A percentile compares a stretch with the other conserved stretches of the same genome.
These are phyloP conservation scores for Huso huso DNA, from an alignment of 2,797 vertebrate species.

Conservation along the genomic window DNA sequence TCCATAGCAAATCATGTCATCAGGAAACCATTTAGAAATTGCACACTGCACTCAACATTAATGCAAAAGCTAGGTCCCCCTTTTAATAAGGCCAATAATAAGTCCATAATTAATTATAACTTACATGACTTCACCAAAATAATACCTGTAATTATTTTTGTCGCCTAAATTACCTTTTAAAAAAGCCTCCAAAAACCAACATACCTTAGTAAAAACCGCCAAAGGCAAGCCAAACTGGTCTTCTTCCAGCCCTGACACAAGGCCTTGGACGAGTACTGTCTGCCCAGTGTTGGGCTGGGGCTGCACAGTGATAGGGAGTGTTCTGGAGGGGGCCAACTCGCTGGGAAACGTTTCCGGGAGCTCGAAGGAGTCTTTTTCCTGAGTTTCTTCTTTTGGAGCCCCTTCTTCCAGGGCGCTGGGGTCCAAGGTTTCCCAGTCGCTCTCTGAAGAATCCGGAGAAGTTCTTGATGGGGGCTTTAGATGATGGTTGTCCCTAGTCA, in stretches of 20 bases:
- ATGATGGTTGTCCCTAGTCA: slow-evolving; percentile 34
- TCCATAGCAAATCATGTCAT: too few species aligned
- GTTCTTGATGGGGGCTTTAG: slow-evolving; percentile 60
- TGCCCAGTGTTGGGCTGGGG: slow-evolving; percentile 71
- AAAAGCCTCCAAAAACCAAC: too few species aligned
- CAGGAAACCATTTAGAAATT: too few species aligned
- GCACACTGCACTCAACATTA: too few species aligned
- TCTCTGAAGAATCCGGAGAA: slow-evolving; percentile 81
- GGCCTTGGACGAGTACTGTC: slow-evolving; percentile 57
- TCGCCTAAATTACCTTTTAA: too few species aligned
- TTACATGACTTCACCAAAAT: too few species aligned
- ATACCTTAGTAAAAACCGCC: slow-evolving; percentile 92
- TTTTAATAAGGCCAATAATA: too few species aligned
- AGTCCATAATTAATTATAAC: too few species aligned
- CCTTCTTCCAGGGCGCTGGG: slow-evolving; percentile 73
- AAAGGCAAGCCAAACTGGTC: slow-evolving; percentile 85
- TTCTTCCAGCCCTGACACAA: slow-evolving; percentile 86
- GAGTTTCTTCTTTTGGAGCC: slow-evolving; percentile 33
- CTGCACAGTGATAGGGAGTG: slow-evolving; percentile 80
- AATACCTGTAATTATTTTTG: too few species aligned
- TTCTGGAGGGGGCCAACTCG: slow-evolving; percentile 36
- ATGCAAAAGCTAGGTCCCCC: too few species aligned
- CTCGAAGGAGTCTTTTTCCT: slow-evolving; percentile 26
- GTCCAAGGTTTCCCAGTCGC: slow-evolving; percentile 93
- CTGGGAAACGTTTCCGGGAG: slow-evolving; percentile 43